Evolutionary conservation across 2,113 vertebrate genomes (phyloP).

Genomic region (Brachyistius frenatus): DNA sequence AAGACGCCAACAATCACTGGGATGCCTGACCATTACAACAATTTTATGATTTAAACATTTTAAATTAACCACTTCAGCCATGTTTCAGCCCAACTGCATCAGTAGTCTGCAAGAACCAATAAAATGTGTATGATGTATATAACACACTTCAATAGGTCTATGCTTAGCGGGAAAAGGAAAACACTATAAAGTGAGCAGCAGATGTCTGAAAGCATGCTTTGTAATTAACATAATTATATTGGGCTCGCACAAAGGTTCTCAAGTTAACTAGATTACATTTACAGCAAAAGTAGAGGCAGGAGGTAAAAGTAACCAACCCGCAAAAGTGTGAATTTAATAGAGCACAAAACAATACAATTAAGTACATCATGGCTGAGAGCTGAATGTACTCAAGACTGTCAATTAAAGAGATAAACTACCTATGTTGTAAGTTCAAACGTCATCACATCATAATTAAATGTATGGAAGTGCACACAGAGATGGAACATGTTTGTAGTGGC

Average conservation of each 20-base stretch:
- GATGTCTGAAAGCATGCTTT: slow-evolving; percentile 32
- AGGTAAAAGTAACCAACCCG: slow-evolving; percentile 34
- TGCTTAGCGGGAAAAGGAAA: neutral
- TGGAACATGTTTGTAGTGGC: slow-evolving; percentile 37
- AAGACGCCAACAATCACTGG: neutral
- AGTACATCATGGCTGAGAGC: slow-evolving; percentile 5
- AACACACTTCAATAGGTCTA: neutral
- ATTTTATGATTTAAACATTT: neutral
- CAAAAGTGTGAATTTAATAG: slow-evolving; percentile 41
- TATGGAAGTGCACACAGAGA: slow-evolving; percentile 22
- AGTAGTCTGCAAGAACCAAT: slow-evolving; percentile 4
- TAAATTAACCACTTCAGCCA: neutral
- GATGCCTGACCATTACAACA: neutral
- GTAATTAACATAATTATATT: slow-evolving; percentile 28
- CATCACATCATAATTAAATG: slow-evolving; percentile 38
- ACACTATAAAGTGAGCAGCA: slow-evolving; percentile 29
- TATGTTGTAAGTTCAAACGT: slow-evolving; percentile 8
- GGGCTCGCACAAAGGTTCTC: slow-evolving; percentile 11
- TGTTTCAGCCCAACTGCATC: neutral
- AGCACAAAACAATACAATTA: slow-evolving; percentile 21
- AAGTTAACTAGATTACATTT: slow-evolving; percentile 44
- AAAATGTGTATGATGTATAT: neutral
- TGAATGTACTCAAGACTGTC: slow-evolving; percentile 20
- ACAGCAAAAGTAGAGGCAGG: slow-evolving; percentile 8
- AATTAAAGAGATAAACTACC: slow-evolving; percentile 16